Base-by-base conservation (phyloP, 1,140 invertebrate genomes). In the Probaryconus sp. region DNA sequence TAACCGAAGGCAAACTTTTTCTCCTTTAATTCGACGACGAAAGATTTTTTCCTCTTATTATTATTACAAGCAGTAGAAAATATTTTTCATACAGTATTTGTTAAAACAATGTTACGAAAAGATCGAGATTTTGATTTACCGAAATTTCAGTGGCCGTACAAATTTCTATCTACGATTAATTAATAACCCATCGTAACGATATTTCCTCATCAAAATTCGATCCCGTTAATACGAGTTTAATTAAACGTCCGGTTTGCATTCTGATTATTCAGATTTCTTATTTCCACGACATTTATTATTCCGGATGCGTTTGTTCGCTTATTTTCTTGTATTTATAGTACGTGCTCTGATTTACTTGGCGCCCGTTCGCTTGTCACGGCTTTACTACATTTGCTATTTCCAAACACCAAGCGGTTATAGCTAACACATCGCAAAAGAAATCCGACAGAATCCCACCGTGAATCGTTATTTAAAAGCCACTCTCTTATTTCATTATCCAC, bases 241-340 rank as follows among this genome's bases (percentile, higher is more conserved):
- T 70, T 70, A 61, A 61, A 61, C 53, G 20, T 17, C 45, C 47
- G 17, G 38, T 51, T 60, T 26, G 43, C 7, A 20, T 58, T 61
- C 55, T 47, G 65, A 61, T 69, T 69, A 69, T 69, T 60, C 65
- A 61, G 47, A 69, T 69, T 61, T 61, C 53, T 60, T 61, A 61
- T 61, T 61, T 53, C 47, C 14, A 28, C 37, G 48, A 69, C 31
- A 61, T 51, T 69, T 60, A 30, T 69, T 53, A 69, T 69, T 51
- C 65, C 13, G 1, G 11, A 45, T 50, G 45, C 55, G 48, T 69
- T 38, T 10, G 38, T 21, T 31, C 47, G 48, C 43, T 61, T 60
- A 60, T 69, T 69, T 53, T 69, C 55, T 61, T 61, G 47, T 61
- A 53, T 60, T 69, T 69, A 69, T 60, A 35, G 16, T 53, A 69